Percentiles rank a stretch among this genome's conserved stretches.
Evolutionary conservation across 2,797 vertebrate genomes (phyloP).

Genomic region (Glossophaga mutica): DNA sequence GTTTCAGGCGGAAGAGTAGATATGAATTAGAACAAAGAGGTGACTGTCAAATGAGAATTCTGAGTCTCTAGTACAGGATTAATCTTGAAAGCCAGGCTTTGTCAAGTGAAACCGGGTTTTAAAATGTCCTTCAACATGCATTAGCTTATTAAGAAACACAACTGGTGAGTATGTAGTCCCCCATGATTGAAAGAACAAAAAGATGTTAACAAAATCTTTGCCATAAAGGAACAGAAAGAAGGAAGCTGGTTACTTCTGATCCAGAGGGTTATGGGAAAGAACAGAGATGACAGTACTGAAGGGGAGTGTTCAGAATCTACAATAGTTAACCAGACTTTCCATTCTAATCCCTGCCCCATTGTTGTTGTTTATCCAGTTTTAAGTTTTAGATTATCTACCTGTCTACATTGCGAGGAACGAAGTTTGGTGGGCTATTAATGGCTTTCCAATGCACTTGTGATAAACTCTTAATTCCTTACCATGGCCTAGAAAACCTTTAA

Average conservation of each 20-base stretch:
- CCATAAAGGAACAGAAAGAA: not conserved
- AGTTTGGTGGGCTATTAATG: not conserved
- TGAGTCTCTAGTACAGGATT: not conserved
- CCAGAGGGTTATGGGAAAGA: not conserved
- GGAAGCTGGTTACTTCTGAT: not conserved
- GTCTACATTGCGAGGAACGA: not conserved
- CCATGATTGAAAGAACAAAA: not conserved
- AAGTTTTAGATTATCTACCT: not conserved
- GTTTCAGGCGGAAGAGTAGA: conserved; percentile 20
- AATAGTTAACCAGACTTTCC: not conserved
- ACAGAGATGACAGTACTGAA: not conserved
- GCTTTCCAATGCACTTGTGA: not conserved
- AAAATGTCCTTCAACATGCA: not conserved
- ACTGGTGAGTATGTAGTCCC: not conserved
- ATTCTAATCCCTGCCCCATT: not conserved
- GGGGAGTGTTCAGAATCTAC: not conserved
- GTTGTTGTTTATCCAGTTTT: not conserved
- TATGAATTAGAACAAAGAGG: conserved; percentile 47
- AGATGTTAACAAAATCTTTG: not conserved
- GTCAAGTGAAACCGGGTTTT: not conserved
- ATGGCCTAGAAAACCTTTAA: not conserved
- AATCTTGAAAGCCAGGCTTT: conserved; percentile 48
- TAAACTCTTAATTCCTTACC: not conserved
- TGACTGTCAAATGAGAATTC: conserved; percentile 38
- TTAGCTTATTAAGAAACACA: conserved; percentile 23